Base-by-base conservation (phyloP, 2,888 invertebrate species). In the Synergus laeviventris region DNA sequence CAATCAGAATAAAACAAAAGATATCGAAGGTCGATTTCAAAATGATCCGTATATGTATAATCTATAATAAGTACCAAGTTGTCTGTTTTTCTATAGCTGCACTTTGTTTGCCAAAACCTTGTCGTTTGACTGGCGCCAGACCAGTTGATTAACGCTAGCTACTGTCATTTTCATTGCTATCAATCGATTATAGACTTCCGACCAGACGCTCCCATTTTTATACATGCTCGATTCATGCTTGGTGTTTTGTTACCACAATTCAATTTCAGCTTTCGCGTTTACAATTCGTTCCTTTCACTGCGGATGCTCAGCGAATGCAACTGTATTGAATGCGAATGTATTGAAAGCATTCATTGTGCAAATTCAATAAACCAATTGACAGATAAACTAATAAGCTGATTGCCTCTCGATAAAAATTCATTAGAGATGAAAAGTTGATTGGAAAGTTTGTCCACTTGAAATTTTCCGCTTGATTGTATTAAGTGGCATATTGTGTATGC, bases 271-370 rank as follows among this genome's bases (percentile, higher is more conserved):
- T 70, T 70, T 70, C 49, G 70, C 70, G 49, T 49, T 54, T 49
- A 54, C 70, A 70, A 70, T 70, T n/a, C 49, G 45, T 70, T 70
- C 70, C 70, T 70, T 70, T 70, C 70, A 70, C 70, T 70, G 49
- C 24, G n/a, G 70, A 54, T 70, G 49, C 31, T 49, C 49, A 38
- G 39, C 49, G 49, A 70, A 70, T 49, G 21, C 11, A 42, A 64
- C 14, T 42, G 39, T 64, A 16, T 36, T 54, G n/a, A n/a, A n/a
- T n/a, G n/a, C n/a, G n/a, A n/a, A n/a, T n/a, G 24, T 54, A 70
- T 70, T 70, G 24, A 70, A 54, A 36, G 49, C 70, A 54, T 49
- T 70, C 49, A 70, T 70, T 70, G n/a, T 54, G 16, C n/a, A 42
- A 24, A 66, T 66, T 42, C 70, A 31, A 70, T 49, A 49, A 70